Conservation (phyloP, 2,888 invertebrate genomes). For the Margaritifera margaritifera region DNA sequence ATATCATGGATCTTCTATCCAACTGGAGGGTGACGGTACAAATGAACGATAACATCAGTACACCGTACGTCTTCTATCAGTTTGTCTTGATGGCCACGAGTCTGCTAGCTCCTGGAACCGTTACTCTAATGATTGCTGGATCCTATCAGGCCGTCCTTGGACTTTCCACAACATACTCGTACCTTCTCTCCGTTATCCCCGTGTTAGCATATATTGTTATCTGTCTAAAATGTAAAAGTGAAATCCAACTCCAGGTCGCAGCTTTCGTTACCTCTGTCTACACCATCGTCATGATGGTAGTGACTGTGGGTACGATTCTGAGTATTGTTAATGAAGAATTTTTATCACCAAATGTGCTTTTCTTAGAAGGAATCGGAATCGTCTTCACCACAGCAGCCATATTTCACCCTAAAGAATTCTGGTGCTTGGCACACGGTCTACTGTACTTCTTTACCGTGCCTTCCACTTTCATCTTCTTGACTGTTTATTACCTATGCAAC, state of each 20-base stretch:
- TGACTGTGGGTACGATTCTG: conserved; percentile 96
- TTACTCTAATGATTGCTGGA: conserved; percentile 86
- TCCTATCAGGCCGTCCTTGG: conserved; percentile 97
- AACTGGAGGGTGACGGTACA: conserved; percentile 49
- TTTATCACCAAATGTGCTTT: conserved; percentile 50
- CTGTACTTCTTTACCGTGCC: conserved; percentile 93
- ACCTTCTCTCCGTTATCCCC: conserved; percentile 93
- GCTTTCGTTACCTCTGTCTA: conserved; percentile 82
- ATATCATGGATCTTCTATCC: conserved; percentile 61
- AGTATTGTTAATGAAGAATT: conserved; percentile 95
- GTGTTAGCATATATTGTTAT: conserved; percentile 92
- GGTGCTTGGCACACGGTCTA: conserved; percentile 78
- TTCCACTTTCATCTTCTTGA: conserved; percentile 92
- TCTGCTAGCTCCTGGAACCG: conserved; percentile 54
- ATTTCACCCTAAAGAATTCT: conserved; percentile 89
- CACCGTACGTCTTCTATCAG: conserved; percentile 58
- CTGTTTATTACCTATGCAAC: conserved; percentile 93
- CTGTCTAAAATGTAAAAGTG: conserved; percentile 93
- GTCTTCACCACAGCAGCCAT: conserved; percentile 96
- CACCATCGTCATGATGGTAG: conserved; percentile 99
- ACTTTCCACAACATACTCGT: conserved; percentile 96
- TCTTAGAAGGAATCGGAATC: conserved; percentile 79
- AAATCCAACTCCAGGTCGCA: conserved; percentile 83
- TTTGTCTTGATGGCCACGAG: conserved; percentile 50
- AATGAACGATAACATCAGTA: conserved; percentile 61